Percentiles rank a stretch among this genome's conserved stretches.
These are phyloP conservation scores for Beris morrisii DNA, from an alignment of 2,888 invertebrate genomes.

Conservation along the genomic window DNA sequence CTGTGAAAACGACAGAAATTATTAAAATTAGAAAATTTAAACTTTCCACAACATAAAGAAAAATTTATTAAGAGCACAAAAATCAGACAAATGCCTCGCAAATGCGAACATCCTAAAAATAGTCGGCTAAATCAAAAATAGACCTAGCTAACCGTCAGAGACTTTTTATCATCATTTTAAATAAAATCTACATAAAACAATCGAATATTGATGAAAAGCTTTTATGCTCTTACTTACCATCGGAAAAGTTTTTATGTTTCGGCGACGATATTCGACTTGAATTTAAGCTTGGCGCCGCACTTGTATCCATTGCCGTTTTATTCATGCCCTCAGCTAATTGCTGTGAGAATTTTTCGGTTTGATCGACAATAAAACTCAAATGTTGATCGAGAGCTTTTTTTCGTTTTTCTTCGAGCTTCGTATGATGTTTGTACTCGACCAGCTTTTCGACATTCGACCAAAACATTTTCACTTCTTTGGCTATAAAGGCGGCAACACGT, in stretches of 20 bases:
- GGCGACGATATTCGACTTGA: constrained; percentile 59
- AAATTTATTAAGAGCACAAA: not conserved
- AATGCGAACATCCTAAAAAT: constrained; percentile 50
- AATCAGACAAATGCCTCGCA: constrained; percentile 56
- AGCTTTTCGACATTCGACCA: constrained; percentile 97
- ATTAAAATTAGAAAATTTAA: not conserved
- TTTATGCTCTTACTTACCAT: constrained; percentile 53
- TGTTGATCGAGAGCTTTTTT: constrained; percentile 95
- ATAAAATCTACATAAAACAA: not conserved
- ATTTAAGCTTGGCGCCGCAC: constrained; percentile 55
- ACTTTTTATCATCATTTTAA: constrained; percentile 48
- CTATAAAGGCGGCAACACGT: constrained; percentile 85
- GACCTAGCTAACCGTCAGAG: constrained; percentile 50
- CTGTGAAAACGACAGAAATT: constrained; percentile 52
- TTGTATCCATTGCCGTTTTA: constrained; percentile 55
- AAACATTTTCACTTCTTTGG: constrained; percentile 91
- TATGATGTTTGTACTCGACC: constrained; percentile 91
- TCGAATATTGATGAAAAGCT: not conserved
- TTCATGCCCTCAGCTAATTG: constrained; percentile 86
- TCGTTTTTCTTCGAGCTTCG: constrained; percentile 89
- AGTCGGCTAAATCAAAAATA: constrained; percentile 49
- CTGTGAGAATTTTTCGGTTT: constrained; percentile 95
- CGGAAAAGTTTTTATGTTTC: constrained; percentile 55
- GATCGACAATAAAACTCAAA: constrained; percentile 95
- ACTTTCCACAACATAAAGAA: not conserved